phyloP scores from a whole-genome alignment of 2,888 invertebrate species.

The Drosophila villosipedis region DNA sequence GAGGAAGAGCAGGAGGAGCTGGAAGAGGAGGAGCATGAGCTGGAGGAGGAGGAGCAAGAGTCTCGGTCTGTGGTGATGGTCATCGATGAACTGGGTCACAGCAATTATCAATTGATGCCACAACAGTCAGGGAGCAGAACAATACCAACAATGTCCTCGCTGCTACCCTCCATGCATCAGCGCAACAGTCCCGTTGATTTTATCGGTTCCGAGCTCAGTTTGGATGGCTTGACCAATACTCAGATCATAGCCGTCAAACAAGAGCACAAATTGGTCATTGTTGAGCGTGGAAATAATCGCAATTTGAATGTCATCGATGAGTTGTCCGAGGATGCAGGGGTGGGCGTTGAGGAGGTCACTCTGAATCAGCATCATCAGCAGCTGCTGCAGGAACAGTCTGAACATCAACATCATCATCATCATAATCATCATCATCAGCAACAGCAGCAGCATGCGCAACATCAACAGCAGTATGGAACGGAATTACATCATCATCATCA shows the following conservation, averaged over 20 bases:
- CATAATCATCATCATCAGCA: slow-evolving; percentile 52
- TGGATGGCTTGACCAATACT: slow-evolving; percentile 74
- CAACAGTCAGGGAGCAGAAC: slow-evolving; percentile 53
- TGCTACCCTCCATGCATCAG: slow-evolving; percentile 52
- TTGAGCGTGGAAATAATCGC: slow-evolving; percentile 35
- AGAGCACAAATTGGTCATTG: slow-evolving; percentile 77
- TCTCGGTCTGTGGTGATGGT: slow-evolving; percentile 83
- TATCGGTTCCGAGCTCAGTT: slow-evolving; percentile 72
- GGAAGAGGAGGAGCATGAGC: slow-evolving; percentile 9
- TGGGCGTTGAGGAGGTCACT: slow-evolving; percentile 70
- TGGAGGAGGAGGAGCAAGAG: slow-evolving; percentile 57
- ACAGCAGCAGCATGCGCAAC: slow-evolving; percentile 50
- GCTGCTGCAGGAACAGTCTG: slow-evolving; percentile 59
- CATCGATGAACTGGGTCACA: slow-evolving; percentile 76
- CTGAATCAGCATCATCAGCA: slow-evolving; percentile 80
- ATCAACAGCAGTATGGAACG: slow-evolving; percentile 19
- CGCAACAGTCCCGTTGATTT: slow-evolving; percentile 76
- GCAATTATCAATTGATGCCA: slow-evolving; percentile 62
- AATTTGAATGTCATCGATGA: slow-evolving; percentile 64
- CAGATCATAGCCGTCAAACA: slow-evolving; percentile 75
- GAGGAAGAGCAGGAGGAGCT: slow-evolving; percentile 12
- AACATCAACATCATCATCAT: slow-evolving; percentile 57
- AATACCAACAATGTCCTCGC: slow-evolving; percentile 47
- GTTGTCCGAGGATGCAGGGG: slow-evolving; percentile 65
- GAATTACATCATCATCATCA: slow-evolving; percentile 3